phyloP scores from a whole-genome alignment of 2,797 vertebrate genomes.

The Coccyzus lansbergi region DNA sequence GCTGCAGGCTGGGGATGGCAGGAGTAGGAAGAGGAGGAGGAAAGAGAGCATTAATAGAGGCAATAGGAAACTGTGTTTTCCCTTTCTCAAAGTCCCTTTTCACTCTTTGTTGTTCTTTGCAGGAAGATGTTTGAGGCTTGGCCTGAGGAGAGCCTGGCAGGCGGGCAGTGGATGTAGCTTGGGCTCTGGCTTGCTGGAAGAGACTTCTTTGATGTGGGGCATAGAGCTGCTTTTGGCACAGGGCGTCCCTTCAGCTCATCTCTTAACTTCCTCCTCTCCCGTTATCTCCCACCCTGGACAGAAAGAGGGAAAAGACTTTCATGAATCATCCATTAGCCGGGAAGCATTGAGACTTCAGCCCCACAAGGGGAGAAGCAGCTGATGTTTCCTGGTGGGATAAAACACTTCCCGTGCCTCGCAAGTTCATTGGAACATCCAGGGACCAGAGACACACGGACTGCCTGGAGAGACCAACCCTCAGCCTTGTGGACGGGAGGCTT shows the following conservation, averaged over 20 bases:
- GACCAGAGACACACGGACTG: not conserved
- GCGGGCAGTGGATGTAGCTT: not conserved
- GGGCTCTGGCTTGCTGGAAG: not conserved
- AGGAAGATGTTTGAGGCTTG: not conserved
- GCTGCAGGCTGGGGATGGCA: not conserved
- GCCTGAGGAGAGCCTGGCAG: not conserved
- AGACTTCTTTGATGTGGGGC: not conserved
- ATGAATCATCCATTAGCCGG: not conserved
- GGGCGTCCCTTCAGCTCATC: not conserved
- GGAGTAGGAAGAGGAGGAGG: not conserved
- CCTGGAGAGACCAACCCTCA: no score
- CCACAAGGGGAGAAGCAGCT: not conserved
- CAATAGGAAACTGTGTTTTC: not conserved
- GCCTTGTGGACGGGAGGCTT: not conserved
- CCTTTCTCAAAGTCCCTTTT: not conserved
- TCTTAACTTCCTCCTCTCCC: not conserved
- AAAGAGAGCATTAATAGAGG: not conserved
- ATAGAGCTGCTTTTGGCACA: not conserved
- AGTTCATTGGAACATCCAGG: not conserved
- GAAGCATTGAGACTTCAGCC: not conserved
- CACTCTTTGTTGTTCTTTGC: not conserved
- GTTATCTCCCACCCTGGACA: no score
- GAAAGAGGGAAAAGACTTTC: not conserved
- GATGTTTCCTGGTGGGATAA: not conserved
- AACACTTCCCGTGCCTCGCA: no score